Base-by-base conservation (phyloP, 2,113 vertebrate genomes). In the Epinephelus moara region DNA sequence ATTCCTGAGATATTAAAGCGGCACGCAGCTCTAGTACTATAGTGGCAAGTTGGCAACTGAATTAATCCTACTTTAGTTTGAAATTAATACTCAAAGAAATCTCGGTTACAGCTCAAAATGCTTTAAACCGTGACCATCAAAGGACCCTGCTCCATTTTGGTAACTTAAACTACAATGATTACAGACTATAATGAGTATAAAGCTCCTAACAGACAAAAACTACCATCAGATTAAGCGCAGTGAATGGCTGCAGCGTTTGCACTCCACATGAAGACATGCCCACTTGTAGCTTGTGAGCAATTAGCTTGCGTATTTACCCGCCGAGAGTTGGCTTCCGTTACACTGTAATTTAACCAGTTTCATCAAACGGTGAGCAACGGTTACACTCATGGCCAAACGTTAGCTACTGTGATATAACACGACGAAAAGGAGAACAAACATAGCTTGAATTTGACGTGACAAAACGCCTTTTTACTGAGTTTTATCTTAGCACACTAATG, bases 221-320 rank as follows among this genome's bases (percentile, higher is more conserved):
- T 4, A n/a, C 8, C 18, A 47, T 1, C 21, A 37, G 1, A 10
- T 27, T 23, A 0, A 57, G 62, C 61, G 33, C 11, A 15, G 0
- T 10, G 7, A 53, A 15, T 18, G 61, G n/a, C 6, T 23, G 59
- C 0, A 1, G 18, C 47, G 27, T n/a, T 33, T 25, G 4, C 8
- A 4, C 40, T n/a, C 10, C 60, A 25, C 1, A 25, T 23, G 47
- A 45, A 52, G 71, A 64, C 56, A 13, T 77, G 67, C 61, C 69
- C 85, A 92, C 87, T 85, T 88, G 83, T 90, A 78, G 88, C 80
- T 84, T 14, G 61, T 59, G 2, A 76, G 78, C 61, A 73, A 70
- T 81, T 79, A 79, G 66, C 67, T 70, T 6, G 30, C 18, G 17
- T 27, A 1, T 67, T 76, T 82, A 60, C 84, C 66, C 85, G 84